phyloP scores from a whole-genome alignment of 1,140 invertebrate species.

The Cotesia chilonis region DNA sequence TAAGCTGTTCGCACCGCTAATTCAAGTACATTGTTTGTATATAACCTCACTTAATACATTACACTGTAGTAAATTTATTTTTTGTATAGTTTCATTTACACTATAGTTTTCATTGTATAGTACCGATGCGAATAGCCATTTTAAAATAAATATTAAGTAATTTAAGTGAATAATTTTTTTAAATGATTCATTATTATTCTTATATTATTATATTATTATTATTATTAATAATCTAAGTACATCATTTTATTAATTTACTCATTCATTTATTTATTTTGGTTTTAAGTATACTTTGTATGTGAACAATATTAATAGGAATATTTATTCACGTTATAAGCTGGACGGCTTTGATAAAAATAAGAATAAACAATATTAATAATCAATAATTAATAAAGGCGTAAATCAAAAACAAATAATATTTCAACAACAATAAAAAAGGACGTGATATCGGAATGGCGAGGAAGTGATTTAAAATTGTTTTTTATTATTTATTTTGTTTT shows the following conservation, averaged over 20 bases:
- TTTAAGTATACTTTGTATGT: constrained; percentile 51
- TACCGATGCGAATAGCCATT: too few species aligned
- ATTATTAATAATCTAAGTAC: constrained; percentile 17
- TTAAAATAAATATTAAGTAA: too few species aligned
- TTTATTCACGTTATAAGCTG: constrained; percentile 64
- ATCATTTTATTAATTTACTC: constrained; percentile 14
- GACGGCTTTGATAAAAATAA: constrained; percentile 68
- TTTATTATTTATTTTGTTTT: background rate
- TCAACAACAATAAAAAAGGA: constrained; percentile 49
- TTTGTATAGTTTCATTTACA: too few species aligned
- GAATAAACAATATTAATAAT: constrained; percentile 41
- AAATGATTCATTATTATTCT: background rate
- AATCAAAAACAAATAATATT: too few species aligned
- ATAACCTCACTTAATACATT: too few species aligned
- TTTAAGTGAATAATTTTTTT: constrained; percentile 3
- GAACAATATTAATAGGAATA: constrained; percentile 63
- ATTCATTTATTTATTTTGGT: constrained; percentile 16
- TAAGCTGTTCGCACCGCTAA: background rate
- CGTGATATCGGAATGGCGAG: constrained; percentile 50
- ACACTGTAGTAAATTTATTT: too few species aligned
- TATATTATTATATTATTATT: background rate
- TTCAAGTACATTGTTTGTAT: too few species aligned
- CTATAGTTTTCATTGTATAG: too few species aligned
- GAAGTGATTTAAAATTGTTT: constrained; percentile 9
- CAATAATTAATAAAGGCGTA: too few species aligned